Percentiles rank a stretch among this genome's conserved stretches.
Conservation (phyloP, 1,140 invertebrate species). For the Drosophila kanapiae region DNA sequence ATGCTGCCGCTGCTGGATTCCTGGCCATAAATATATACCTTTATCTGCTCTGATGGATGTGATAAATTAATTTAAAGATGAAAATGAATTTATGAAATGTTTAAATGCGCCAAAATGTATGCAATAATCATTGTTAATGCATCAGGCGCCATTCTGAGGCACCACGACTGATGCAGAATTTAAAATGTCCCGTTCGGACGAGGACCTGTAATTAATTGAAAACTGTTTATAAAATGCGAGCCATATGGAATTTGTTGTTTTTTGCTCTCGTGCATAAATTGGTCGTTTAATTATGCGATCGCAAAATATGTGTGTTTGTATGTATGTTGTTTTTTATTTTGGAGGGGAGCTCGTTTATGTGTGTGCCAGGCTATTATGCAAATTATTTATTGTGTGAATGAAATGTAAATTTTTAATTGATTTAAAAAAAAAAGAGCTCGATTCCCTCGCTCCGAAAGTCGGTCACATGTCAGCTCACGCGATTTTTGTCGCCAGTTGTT, state of each 20-base stretch:
- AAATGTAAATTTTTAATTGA: conserved; percentile 83
- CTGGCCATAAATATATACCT: neutral
- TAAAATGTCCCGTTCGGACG: conserved; percentile 51
- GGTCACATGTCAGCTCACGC: conserved; percentile 62
- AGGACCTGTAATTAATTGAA: conserved; percentile 65
- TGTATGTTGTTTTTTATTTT: conserved; percentile 9
- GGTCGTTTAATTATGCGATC: conserved; percentile 43
- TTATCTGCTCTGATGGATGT: neutral
- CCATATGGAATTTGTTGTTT: conserved; percentile 41
- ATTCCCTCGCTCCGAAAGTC: conserved; percentile 39
- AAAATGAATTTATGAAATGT: conserved; percentile 46
- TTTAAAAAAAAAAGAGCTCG: conserved; percentile 34
- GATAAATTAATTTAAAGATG: conserved; percentile 33
- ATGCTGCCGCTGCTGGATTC: neutral
- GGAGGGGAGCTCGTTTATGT: conserved; percentile 11
- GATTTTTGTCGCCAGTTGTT: conserved; percentile 49
- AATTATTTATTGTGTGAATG: conserved; percentile 80
- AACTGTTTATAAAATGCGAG: conserved; percentile 60
- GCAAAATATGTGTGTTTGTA: conserved; percentile 1
- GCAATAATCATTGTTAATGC: conserved; percentile 57
- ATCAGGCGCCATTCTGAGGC: conserved; percentile 23
- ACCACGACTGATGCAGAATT: conserved; percentile 12
- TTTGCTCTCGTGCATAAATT: conserved; percentile 36
- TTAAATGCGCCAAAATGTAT: conserved; percentile 42
- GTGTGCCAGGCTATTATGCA: conserved; percentile 63